These are phyloP conservation scores for Acrobasis repandana DNA, from an alignment of 2,888 invertebrate genomes.

Conservation along the genomic window DNA sequence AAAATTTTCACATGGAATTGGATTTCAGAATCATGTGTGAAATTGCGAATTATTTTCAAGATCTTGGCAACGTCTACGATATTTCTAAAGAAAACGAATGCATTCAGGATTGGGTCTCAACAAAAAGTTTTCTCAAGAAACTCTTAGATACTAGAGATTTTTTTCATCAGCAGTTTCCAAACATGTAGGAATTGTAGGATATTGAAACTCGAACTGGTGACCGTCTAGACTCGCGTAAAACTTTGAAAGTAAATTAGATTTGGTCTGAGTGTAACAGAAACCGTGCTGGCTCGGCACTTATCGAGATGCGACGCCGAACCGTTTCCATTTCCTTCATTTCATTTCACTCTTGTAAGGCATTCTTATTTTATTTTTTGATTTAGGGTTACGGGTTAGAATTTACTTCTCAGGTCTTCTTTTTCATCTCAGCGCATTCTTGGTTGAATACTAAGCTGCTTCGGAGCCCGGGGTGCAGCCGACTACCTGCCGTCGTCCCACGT, in stretches of 20 bases:
- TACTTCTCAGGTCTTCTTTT: too few species aligned
- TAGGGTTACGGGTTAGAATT: too few species aligned
- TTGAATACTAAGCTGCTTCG: too few species aligned
- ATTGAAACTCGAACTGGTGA: slow-evolving; percentile 22
- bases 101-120: too few species aligned
- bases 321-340: slow-evolving; percentile 6
- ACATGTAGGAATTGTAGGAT: background rate
- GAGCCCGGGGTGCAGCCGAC: too few species aligned
- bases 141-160: background rate
- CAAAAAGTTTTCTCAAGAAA: background rate
- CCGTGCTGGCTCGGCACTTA: slow-evolving; percentile 65
- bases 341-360: background rate
- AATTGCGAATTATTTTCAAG: too few species aligned
- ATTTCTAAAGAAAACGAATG: too few species aligned
- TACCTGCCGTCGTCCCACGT: too few species aligned
- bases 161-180: slow-evolving; percentile 21
- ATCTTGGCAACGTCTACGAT: too few species aligned
- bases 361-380: background rate
- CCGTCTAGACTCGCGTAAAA: slow-evolving; percentile 66
- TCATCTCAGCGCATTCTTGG: too few species aligned
- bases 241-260: slow-evolving; percentile 74
- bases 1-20: too few species aligned
- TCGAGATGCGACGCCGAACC: slow-evolving; percentile 46
- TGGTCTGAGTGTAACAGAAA: slow-evolving; percentile 69
- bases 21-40: too few species aligned